Evolutionary conservation across 1,140 invertebrate genomes (phyloP).

Genomic region (Meteorus sp.): DNA sequence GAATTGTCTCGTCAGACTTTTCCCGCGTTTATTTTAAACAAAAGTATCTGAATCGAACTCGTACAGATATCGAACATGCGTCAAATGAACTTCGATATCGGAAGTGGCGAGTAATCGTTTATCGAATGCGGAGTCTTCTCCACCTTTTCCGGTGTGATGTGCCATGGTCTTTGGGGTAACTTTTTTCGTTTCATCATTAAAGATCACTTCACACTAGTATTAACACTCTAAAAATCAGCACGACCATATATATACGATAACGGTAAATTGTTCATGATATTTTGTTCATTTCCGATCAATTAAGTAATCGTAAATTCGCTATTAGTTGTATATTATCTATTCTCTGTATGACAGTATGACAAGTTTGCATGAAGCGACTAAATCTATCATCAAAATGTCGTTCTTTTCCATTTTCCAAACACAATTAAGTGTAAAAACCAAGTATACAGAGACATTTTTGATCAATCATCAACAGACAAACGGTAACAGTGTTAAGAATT

Average conservation of each 20-base stretch:
- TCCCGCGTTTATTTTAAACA: too few relatives aligned
- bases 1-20: too few relatives aligned
- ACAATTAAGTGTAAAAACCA: too few relatives aligned
- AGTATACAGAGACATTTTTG: too few relatives aligned
- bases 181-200: slow-evolving; percentile 36
- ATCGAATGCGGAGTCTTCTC: slow-evolving; percentile 27
- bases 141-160: slow-evolving; percentile 46
- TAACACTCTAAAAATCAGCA: slow-evolving; percentile 10
- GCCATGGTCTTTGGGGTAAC: slow-evolving; percentile 36
- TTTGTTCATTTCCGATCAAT: too few relatives aligned
- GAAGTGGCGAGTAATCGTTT: slow-evolving; percentile 23
- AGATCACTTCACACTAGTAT: slow-evolving; percentile 25
- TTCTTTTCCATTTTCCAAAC: too few relatives aligned
- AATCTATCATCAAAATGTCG: too few relatives aligned
- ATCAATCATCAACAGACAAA: not conserved
- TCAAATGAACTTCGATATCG: slow-evolving; percentile 19
- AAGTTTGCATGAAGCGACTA: too few relatives aligned
- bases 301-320: too few relatives aligned
- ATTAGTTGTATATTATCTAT: too few relatives aligned
- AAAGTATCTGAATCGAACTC: not conserved
- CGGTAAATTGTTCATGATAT: too few relatives aligned
- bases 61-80: not conserved
- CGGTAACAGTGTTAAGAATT: not conserved
- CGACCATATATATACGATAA: not conserved
- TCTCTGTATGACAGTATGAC: too few relatives aligned